A percentile compares a stretch with the other conserved stretches of the same genome.
These are phyloP conservation scores for Parapsyche elsis DNA, from an alignment of 1,140 invertebrate genomes.

Conservation along the genomic window DNA sequence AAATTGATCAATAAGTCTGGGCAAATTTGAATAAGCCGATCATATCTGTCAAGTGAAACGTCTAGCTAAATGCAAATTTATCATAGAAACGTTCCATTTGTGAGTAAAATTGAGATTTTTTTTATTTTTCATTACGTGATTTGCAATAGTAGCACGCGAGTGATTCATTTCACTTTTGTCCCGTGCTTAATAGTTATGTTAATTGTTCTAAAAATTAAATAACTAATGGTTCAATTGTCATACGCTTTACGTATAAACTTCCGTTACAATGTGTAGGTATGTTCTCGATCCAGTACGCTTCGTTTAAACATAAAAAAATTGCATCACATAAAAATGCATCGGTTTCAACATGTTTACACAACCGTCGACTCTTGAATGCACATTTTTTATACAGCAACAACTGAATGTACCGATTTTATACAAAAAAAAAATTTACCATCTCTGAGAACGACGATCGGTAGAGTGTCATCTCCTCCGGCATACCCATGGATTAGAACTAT, in stretches of 20 bases:
- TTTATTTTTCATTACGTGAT: not conserved
- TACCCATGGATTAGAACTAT: slow-evolving; percentile 80
- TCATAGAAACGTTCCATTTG: not conserved
- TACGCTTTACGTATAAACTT: too few species aligned
- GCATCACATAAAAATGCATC: slow-evolving; percentile 4
- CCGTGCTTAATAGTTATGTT: not conserved
- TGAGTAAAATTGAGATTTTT: not conserved
- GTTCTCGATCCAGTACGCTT: too few species aligned
- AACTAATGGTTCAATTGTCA: too few species aligned
- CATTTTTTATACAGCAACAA: not conserved
- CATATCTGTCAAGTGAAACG: too few species aligned
- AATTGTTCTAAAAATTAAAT: too few species aligned
- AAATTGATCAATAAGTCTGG: not conserved
- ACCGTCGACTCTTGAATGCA: not conserved
- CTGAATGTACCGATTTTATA: too few species aligned
- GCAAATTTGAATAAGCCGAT: too few species aligned
- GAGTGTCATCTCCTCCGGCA: slow-evolving; percentile 75
- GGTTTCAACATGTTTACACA: not conserved
- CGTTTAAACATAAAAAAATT: too few species aligned
- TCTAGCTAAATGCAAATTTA: not conserved
- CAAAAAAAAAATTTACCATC: slow-evolving; percentile 65
- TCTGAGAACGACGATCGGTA: slow-evolving; percentile 74
- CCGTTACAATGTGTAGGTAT: too few species aligned
- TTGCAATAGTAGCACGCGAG: not conserved
- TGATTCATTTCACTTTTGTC: not conserved